These are phyloP conservation scores for Phainopepla nitens DNA, from an alignment of 2,113 vertebrate species.

Conservation along the genomic window DNA sequence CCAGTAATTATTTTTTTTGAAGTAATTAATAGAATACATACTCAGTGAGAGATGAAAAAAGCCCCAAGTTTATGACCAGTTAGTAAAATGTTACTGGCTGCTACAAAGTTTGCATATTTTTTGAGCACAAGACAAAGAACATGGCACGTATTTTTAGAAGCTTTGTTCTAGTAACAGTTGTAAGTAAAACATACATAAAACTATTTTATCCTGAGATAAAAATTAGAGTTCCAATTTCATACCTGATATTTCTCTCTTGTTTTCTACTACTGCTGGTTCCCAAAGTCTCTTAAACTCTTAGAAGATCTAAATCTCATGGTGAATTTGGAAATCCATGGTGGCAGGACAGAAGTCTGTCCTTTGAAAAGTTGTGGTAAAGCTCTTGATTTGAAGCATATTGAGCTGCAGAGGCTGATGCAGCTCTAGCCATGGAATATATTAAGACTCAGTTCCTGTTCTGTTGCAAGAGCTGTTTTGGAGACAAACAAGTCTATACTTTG, in stretches of 20 bases:
- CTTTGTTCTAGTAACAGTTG: not conserved
- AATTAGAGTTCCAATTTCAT: slow-evolving; percentile 37
- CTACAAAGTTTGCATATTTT: not conserved
- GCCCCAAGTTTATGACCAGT: not conserved
- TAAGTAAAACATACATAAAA: not conserved
- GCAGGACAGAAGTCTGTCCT: slow-evolving; percentile 14
- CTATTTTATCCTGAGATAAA: not conserved
- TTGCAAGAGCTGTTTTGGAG: slow-evolving; percentile 63
- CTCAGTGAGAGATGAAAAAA: not conserved
- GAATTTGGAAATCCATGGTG: slow-evolving; percentile 44
- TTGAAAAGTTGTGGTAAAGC: slow-evolving; percentile 33
- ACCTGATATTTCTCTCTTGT: slow-evolving; percentile 65
- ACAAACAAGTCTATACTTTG: slow-evolving; percentile 66
- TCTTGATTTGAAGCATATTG: slow-evolving; percentile 60
- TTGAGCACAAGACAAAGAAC: not conserved
- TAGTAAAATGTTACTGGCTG: not conserved
- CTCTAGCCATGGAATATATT: slow-evolving; percentile 35
- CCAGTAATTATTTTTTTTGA: not conserved
- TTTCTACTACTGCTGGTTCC: slow-evolving; percentile 42
- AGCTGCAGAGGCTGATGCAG: slow-evolving; percentile 38
- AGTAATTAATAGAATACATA: not conserved
- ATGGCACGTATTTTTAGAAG: not conserved
- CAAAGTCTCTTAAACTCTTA: slow-evolving; percentile 43
- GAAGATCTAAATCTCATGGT: slow-evolving; percentile 43
- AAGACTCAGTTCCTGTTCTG: slow-evolving; percentile 60